These are phyloP conservation scores for Phortica okadai DNA, from an alignment of 2,888 invertebrate species.

Conservation along the genomic window DNA sequence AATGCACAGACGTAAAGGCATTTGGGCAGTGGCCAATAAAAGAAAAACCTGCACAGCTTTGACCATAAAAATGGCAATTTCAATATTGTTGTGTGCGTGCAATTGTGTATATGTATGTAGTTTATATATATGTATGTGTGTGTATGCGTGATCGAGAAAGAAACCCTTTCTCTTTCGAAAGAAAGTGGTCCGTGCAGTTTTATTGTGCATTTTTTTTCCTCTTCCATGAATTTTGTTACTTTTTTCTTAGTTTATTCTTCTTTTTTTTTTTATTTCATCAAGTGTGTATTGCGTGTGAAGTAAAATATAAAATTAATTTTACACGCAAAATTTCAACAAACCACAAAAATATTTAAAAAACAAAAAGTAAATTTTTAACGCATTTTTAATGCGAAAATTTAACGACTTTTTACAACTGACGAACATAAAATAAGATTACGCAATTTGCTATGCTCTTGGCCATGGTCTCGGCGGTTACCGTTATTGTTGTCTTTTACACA, in stretches of 20 bases:
- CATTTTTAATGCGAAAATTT: constrained; percentile 48
- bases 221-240: background rate
- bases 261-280: background rate
- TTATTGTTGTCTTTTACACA: constrained; percentile 47
- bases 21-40: background rate
- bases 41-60: constrained; percentile 57
- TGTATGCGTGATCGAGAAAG: constrained; percentile 24
- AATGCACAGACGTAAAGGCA: background rate
- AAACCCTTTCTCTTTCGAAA: constrained; percentile 68
- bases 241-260: background rate
- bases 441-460: constrained; percentile 36
- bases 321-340: constrained; percentile 45
- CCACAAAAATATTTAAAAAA: background rate
- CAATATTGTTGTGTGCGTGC: background rate
- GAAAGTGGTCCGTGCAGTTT: constrained; percentile 53
- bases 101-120: background rate
- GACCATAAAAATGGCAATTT: constrained; percentile 65
- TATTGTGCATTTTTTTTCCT: background rate
- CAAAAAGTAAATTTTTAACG: background rate
- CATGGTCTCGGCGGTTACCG: constrained; percentile 12
- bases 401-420: constrained; percentile 38
- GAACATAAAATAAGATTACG: constrained; percentile 48
- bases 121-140: background rate
- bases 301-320: constrained; percentile 15
- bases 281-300: constrained; percentile 47